phyloP scores from a whole-genome alignment of 2,888 invertebrate species.

The Oxyteleia sp. region DNA sequence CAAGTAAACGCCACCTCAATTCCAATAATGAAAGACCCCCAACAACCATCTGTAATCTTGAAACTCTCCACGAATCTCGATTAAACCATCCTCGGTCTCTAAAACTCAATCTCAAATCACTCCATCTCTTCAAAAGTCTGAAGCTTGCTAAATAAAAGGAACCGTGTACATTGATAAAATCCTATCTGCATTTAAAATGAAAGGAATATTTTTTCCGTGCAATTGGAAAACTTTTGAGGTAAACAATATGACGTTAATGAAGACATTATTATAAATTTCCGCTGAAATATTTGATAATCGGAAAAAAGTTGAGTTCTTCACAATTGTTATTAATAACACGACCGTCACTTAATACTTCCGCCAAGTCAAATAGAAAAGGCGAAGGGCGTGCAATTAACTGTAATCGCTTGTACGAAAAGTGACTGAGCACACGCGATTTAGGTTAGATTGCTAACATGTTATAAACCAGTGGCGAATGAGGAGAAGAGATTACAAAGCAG shows the following conservation, averaged over 20 bases:
- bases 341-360: background rate
- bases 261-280: constrained; percentile 11
- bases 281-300: constrained; percentile 1
- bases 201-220: constrained; percentile 30
- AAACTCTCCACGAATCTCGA: constrained; percentile 63
- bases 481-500: constrained; percentile 83
- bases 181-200: constrained; percentile 53
- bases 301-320: background rate
- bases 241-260: constrained; percentile 42
- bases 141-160: constrained; percentile 43
- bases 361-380: background rate
- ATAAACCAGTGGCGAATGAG: constrained; percentile 51
- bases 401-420: constrained; percentile 1
- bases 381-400: constrained; percentile 13
- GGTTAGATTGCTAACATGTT: constrained; percentile 50
- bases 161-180: constrained; percentile 51
- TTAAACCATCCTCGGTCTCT: constrained; percentile 58
- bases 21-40: constrained; percentile 67
- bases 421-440: constrained; percentile 23
- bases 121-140: constrained; percentile 44
- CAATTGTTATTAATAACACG: constrained; percentile 26
- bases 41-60: constrained; percentile 57
- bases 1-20: constrained; percentile 33
- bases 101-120: constrained; percentile 60
- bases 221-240: constrained; percentile 31